phyloP scores from a whole-genome alignment of 2,797 vertebrate genomes.

The Esox lucius region DNA sequence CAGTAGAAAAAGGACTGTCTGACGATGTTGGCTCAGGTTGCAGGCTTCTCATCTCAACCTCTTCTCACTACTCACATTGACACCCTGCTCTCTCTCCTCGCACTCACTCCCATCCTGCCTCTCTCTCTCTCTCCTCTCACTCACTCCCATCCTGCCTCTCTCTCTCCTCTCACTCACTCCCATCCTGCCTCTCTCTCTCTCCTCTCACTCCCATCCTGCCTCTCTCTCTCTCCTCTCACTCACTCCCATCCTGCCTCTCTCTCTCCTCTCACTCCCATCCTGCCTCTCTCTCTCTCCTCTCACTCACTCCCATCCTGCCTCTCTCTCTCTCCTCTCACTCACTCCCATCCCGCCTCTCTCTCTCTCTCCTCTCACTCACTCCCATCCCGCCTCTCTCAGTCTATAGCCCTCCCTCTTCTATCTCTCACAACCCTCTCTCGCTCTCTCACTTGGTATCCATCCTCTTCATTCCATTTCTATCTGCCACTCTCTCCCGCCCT shows the following conservation, averaged over 20 bases:
- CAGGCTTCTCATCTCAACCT: not conserved
- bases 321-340: too few relatives aligned
- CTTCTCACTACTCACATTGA: not conserved
- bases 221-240: constrained; percentile 56
- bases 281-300: not conserved
- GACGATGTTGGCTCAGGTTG: not conserved
- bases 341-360: constrained; percentile 20
- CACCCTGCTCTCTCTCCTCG: too few relatives aligned
- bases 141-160: constrained; percentile 3
- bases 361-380: not conserved
- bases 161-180: too few relatives aligned
- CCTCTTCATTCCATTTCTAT: not conserved
- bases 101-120: not conserved
- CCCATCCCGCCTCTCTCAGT: not conserved
- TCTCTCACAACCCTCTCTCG: too few relatives aligned
- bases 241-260: not conserved
- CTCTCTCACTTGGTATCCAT: not conserved
- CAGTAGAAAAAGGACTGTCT: not conserved
- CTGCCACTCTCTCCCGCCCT: not conserved
- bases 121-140: constrained; percentile 63
- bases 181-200: not conserved
- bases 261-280: constrained; percentile 17
- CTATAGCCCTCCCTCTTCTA: not conserved
- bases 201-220: constrained; percentile 60
- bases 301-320: too few relatives aligned